A percentile compares a stretch with the other conserved stretches of the same genome.
phyloP scores from a whole-genome alignment of 2,113 vertebrate species.

The Hippopotamus amphibius region DNA sequence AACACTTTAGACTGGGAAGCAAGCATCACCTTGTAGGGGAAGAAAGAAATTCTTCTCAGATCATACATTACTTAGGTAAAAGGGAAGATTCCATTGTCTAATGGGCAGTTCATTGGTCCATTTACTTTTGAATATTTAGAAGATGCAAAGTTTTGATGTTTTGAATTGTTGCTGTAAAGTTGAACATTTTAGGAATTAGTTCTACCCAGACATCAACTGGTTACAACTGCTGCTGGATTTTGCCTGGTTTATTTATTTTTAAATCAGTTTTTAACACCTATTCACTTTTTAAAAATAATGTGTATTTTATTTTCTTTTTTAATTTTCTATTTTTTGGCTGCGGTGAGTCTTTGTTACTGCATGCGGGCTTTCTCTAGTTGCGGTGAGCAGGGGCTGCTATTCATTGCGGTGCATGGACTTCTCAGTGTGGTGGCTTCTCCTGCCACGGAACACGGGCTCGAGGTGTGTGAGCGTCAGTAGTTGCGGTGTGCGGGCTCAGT shows the following conservation, averaged over 20 bases:
- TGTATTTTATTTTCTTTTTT: no score
- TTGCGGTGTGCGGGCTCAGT: no score
- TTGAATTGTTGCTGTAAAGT: not conserved
- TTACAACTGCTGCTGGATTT: conserved; percentile 23
- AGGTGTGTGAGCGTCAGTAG: no score
- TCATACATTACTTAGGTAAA: not conserved
- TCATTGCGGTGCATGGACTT: no score
- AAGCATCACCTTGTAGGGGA: not conserved
- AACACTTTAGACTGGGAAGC: not conserved
- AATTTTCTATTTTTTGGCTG: no score
- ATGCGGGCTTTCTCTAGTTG: no score
- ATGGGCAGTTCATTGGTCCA: not conserved
- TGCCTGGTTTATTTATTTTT: not conserved
- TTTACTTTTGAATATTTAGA: conserved; percentile 23
- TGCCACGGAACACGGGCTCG: no score
- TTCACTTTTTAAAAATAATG: no score
- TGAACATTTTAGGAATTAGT: not conserved
- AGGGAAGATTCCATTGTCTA: not conserved
- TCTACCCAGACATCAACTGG: not conserved
- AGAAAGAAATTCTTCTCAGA: not conserved
- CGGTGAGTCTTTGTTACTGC: no score
- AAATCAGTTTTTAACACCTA: no score
- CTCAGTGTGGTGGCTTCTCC: no score
- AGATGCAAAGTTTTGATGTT: not conserved
- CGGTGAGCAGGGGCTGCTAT: no score